phyloP scores from a whole-genome alignment of 2,113 vertebrate species.

The Raphicerus campestris region DNA sequence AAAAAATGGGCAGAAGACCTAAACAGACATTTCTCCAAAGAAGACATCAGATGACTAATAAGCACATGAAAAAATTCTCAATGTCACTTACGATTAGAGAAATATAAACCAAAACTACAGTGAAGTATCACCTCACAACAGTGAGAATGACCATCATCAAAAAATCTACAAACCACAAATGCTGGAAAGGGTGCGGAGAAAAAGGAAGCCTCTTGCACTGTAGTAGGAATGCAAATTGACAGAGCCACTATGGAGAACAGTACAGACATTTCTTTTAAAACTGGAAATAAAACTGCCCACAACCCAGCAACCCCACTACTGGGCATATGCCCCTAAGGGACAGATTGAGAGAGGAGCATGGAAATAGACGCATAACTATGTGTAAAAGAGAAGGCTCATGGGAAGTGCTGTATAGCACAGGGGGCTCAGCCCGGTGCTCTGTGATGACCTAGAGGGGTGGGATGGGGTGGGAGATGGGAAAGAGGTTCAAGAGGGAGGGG shows the following conservation, averaged over 20 bases:
- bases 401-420: neutral
- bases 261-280: neutral
- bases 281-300: neutral
- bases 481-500: neutral
- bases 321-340: neutral
- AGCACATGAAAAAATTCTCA: neutral
- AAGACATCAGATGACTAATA: neutral
- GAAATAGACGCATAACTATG: neutral
- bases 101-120: neutral
- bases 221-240: neutral
- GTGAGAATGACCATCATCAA: neutral
- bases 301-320: neutral
- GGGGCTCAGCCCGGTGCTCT: neutral
- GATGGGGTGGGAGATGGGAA: neutral
- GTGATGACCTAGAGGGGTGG: neutral
- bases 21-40: neutral
- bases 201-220: neutral
- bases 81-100: accelerated
- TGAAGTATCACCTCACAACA: neutral
- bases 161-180: neutral
- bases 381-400: neutral
- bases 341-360: neutral
- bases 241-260: neutral
- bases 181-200: neutral
- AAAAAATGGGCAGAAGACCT: neutral